phyloP scores from a whole-genome alignment of 2,113 vertebrate species.

The Laticauda colubrina region DNA sequence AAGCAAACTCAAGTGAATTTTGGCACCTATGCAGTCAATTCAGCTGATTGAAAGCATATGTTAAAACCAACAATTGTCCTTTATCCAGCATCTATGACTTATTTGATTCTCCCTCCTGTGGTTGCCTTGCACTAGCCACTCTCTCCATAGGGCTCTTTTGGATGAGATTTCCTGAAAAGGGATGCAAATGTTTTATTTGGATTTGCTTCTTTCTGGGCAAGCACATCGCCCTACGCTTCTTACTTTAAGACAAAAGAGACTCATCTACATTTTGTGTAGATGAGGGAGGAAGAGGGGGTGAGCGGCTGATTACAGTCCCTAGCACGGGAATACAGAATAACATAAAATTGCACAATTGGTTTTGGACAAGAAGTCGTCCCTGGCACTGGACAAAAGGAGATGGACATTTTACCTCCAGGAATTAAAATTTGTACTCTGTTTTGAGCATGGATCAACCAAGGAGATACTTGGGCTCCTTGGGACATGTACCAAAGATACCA shows the following conservation, averaged over 20 bases:
- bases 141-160: too few species aligned
- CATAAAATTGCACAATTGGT: not conserved
- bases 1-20: not conserved
- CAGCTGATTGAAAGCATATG: not conserved
- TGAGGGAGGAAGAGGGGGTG: not conserved
- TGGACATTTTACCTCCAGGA: not conserved
- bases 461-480: not conserved
- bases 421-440: not conserved
- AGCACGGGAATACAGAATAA: not conserved
- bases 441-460: not conserved
- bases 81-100: not conserved
- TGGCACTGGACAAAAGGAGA: not conserved
- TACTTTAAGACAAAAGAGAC: too few species aligned
- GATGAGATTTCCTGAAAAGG: not conserved
- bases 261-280: not conserved
- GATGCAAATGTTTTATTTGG: not conserved
- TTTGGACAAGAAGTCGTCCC: not conserved
- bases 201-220: not conserved
- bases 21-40: not conserved
- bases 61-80: not conserved
- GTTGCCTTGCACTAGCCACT: not conserved
- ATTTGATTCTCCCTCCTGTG: not conserved
- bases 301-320: not conserved
- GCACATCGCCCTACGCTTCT: too few species aligned
- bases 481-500: not conserved